Percentiles rank a stretch among this genome's conserved stretches.
Conservation (phyloP, 2,113 vertebrate genomes). For the Ciconia boyciana region DNA sequence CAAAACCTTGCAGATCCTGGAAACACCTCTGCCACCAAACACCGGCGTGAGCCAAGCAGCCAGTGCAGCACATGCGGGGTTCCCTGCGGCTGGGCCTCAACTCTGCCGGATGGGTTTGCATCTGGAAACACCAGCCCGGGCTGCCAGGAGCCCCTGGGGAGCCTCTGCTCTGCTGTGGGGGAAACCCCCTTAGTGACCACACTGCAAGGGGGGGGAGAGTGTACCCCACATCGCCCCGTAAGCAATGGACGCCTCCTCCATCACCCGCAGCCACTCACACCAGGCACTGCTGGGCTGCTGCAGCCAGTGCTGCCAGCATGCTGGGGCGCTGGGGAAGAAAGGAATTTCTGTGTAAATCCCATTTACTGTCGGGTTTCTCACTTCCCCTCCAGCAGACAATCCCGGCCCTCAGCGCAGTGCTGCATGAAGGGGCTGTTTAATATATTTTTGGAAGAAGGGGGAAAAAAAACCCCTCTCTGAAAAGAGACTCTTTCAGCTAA, state of each 20-base stretch:
- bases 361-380: conserved; percentile 39
- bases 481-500: conserved; percentile 71
- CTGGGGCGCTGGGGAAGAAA: conserved; percentile 43
- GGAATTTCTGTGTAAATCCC: conserved; percentile 63
- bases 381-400: conserved; percentile 59
- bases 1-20: not conserved
- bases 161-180: not conserved
- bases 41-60: not conserved
- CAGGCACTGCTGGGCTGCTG: not conserved
- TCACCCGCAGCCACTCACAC: not conserved
- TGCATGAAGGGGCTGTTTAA: conserved; percentile 23
- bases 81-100: not conserved
- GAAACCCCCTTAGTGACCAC: not conserved
- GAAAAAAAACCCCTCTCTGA: not conserved
- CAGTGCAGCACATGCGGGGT: accelerated
- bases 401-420: not conserved
- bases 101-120: accelerated
- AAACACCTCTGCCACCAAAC: not conserved
- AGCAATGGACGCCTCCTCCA: not conserved
- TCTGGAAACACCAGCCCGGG: not conserved
- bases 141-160: not conserved
- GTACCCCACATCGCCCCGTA: not conserved
- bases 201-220: accelerated
- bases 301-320: not conserved
- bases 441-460: conserved; percentile 64